Base-by-base conservation (phyloP, 2,888 invertebrate genomes). In the Achlya flavicornis region DNA sequence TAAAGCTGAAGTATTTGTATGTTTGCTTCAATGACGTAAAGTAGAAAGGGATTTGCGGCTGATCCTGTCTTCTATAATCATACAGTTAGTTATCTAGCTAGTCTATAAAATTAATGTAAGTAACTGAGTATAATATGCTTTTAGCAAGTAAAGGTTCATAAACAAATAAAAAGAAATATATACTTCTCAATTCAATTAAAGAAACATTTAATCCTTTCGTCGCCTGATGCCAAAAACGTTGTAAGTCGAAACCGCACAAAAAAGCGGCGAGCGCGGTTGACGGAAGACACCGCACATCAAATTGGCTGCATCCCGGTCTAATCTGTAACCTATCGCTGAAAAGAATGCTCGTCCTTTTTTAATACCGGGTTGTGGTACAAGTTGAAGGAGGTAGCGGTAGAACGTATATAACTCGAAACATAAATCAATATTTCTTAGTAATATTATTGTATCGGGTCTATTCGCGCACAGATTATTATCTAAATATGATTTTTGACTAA, bases 301-400 rank as follows among this genome's bases (percentile, higher is more conserved):
- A 90, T 90, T 86, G 89, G 86, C 88, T 84, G 86, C 88, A 82
- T 81, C 84, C 79, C 84, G 81, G 82, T 87, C 88, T 92, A 92
- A 93, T 93, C 92, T 91, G 92, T 89, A 91, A 92, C 87, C 91
- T 92, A 92, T 93, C 91, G 86, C 84, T 85, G 85, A 85, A 90
- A 88, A 87, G 84, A 84, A 89, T 85, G 86, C 85, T 81, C 81
- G 79, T 86, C 79, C 83, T 91, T 92, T 91, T 91, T 91, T 90
- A 87, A 89, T 86, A 78, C 76, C 69, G 73, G 76, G 60, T 63
- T 73, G 66, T 76, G 86, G 83, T 67, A 7, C 71, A 86, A 86
- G 71, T 68, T 35, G 74, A 5, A 62, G 71, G 76, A 69, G 67
- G 0, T n/a, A n/a, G 65, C 67, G 69, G 11, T 26, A 32, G 3